These are phyloP conservation scores for Pipistrellus pipistrellus DNA, from an alignment of 2,797 vertebrate species.

Conservation along the genomic window DNA sequence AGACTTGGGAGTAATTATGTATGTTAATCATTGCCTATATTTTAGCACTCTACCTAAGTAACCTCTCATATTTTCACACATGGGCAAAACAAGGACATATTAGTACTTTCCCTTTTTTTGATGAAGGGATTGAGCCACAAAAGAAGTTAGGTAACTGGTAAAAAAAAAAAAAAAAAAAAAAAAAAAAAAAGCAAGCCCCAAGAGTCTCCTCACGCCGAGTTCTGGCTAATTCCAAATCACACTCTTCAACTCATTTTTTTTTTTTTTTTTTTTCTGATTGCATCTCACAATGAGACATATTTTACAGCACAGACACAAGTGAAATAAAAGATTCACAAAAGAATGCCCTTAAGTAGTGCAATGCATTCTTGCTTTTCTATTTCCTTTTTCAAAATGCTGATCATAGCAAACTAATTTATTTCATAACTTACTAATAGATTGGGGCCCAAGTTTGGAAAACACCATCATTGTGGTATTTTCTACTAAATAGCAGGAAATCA, in stretches of 20 bases:
- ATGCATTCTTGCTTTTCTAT: conserved; percentile 35
- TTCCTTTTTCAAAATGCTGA: background rate
- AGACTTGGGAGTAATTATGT: background rate
- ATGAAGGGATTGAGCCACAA: background rate
- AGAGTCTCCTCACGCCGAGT: background rate
- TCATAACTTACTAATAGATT: conserved; percentile 47
- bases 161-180: background rate
- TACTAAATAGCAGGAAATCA: background rate
- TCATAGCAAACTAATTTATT: conserved; percentile 34
- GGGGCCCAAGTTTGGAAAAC: conserved; percentile 35
- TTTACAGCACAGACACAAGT: background rate
- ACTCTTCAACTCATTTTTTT: conserved; percentile 20
- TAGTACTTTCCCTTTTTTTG: background rate
- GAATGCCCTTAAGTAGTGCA: background rate
- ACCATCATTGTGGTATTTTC: background rate
- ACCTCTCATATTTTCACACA: background rate
- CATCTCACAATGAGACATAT: background rate
- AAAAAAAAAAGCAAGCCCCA: background rate
- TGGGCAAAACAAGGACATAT: background rate
- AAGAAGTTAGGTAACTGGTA: background rate
- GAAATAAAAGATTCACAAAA: conserved; percentile 53
- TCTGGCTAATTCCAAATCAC: conserved; percentile 33
- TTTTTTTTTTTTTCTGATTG: conserved; percentile 12
- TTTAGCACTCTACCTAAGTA: conserved; percentile 36
- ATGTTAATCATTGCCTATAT: background rate